Evolutionary conservation across 2,888 invertebrate genomes (phyloP).

Genomic region (Eretmocerus hayati): DNA sequence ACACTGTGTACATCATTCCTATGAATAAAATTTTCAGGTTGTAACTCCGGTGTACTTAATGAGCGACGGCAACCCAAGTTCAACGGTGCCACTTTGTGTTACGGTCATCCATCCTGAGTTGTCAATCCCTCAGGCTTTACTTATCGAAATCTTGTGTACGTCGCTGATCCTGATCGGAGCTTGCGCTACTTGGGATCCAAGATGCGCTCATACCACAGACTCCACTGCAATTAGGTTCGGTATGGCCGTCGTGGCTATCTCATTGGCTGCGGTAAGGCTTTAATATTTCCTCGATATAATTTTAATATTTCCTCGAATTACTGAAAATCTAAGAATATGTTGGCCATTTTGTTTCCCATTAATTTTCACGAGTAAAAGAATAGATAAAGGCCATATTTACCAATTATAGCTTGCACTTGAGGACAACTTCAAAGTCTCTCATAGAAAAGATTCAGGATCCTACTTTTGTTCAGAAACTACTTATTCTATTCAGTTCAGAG

Average conservation of each 20-base stretch:
- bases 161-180: slow-evolving; percentile 39
- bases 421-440: too few species aligned
- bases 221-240: slow-evolving; percentile 64
- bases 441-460: too few species aligned
- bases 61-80: slow-evolving; percentile 30
- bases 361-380: too few species aligned
- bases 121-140: slow-evolving; percentile 38
- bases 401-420: too few species aligned
- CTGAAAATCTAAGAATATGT: too few species aligned
- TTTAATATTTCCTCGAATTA: too few species aligned
- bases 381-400: too few species aligned
- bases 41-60: slow-evolving; percentile 32
- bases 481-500: too few species aligned
- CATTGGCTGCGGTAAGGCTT: slow-evolving; percentile 59
- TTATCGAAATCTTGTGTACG: slow-evolving; percentile 38
- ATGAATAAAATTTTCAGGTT: too few species aligned
- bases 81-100: slow-evolving; percentile 54
- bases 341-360: too few species aligned
- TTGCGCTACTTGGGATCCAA: slow-evolving; percentile 68
- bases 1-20: too few species aligned
- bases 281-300: background rate
- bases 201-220: slow-evolving; percentile 59
- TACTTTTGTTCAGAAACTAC: too few species aligned
- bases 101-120: slow-evolving; percentile 53
- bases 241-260: slow-evolving; percentile 59